A percentile compares a stretch with the other conserved stretches of the same genome.
These are phyloP conservation scores for Steatornis caripensis DNA, from an alignment of 2,113 vertebrate genomes.

Conservation along the genomic window DNA sequence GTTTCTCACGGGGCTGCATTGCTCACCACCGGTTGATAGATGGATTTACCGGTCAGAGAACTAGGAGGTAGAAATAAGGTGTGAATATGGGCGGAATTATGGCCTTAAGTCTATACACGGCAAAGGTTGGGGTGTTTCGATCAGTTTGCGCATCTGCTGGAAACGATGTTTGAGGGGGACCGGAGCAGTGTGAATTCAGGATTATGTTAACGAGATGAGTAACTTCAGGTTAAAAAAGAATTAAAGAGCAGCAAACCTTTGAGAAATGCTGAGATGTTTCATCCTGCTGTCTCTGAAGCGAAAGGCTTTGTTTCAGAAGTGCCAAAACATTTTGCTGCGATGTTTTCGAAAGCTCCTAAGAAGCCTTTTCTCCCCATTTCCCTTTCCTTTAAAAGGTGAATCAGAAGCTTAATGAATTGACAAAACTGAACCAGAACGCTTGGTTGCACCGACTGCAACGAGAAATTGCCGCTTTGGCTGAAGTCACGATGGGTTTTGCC, in stretches of 20 bases:
- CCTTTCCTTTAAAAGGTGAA: neutral
- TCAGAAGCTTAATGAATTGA: conserved; percentile 15
- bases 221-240: conserved; percentile 50
- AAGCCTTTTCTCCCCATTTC: neutral
- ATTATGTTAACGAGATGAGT: conserved; percentile 50
- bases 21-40: accelerated
- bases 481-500: neutral
- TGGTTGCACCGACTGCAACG: neutral
- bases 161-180: conserved; percentile 9
- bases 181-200: conserved; percentile 1
- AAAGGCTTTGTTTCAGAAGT: conserved; percentile 51
- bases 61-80: neutral
- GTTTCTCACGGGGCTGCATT: neutral
- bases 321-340: conserved; percentile 43
- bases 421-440: neutral
- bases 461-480: neutral
- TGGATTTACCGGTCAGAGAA: neutral
- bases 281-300: conserved; percentile 15
- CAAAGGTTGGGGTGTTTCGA: neutral
- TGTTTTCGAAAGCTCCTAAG: neutral
- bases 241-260: conserved; percentile 37
- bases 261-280: conserved; percentile 2
- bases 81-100: neutral
- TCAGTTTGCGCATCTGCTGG: neutral
- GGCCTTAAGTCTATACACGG: neutral